phyloP scores from a whole-genome alignment of 1,140 invertebrate species.

The Triops longicaudatus region DNA sequence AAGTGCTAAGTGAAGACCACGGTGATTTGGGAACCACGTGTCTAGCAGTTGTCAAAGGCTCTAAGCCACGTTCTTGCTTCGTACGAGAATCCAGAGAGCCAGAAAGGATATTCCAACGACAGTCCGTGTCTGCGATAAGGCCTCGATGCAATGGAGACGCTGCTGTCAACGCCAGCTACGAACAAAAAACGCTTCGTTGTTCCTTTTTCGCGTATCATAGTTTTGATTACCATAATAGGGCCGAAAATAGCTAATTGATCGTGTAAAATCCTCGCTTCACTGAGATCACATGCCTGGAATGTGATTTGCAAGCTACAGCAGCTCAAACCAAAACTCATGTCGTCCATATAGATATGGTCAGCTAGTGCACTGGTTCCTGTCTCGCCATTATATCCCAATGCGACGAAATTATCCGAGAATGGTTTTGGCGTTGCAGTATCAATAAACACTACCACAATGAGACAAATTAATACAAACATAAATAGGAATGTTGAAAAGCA shows the following conservation, averaged over 20 bases:
- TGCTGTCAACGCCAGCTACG: slow-evolving; percentile 85
- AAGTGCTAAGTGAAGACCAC: slow-evolving; percentile 96
- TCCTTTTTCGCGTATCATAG: too few species aligned
- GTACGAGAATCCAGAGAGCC: slow-evolving; percentile 86
- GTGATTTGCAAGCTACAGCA: slow-evolving; percentile 94
- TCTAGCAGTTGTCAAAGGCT: slow-evolving; percentile 61
- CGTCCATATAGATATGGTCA: slow-evolving; percentile 92
- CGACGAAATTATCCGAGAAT: slow-evolving; percentile 61
- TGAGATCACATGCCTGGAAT: slow-evolving; percentile 94
- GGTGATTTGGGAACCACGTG: slow-evolving; percentile 90
- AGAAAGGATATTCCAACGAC: slow-evolving; percentile 92
- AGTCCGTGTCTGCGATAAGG: slow-evolving; percentile 88
- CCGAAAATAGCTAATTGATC: slow-evolving; percentile 95
- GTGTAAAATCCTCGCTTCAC: slow-evolving; percentile 40
- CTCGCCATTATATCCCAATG: slow-evolving; percentile 52
- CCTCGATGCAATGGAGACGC: slow-evolving; percentile 91
- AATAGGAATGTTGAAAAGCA: too few species aligned
- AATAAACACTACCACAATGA: slow-evolving; percentile 62
- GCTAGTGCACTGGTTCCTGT: slow-evolving; percentile 53
- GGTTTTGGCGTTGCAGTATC: slow-evolving; percentile 70
- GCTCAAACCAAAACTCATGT: slow-evolving; percentile 99
- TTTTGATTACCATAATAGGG: slow-evolving; percentile 78
- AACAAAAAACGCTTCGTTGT: slow-evolving; percentile 31
- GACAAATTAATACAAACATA: slow-evolving; percentile 31
- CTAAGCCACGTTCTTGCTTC: slow-evolving; percentile 77